Evolutionary conservation across 2,113 vertebrate species (phyloP), one percentile per base, ranked within the genome.

Genomic region (Eulemur macaco): DNA sequence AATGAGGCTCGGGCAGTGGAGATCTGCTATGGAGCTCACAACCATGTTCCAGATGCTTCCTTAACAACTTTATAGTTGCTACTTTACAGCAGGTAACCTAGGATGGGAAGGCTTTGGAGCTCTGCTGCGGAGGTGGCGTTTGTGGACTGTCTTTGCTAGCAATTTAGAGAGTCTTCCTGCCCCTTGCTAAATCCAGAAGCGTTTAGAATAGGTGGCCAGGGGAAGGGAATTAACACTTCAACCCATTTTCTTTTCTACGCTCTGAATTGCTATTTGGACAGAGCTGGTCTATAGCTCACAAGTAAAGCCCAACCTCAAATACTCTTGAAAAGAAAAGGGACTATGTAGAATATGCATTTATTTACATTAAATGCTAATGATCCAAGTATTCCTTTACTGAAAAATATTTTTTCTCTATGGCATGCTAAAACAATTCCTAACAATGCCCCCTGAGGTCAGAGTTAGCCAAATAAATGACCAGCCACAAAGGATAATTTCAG

Each of bases 241-340:
- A n/a, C 29, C 18, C 15, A 54, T 71, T 93, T 88, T 78, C 52
- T 71, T 93, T 45, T 71, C 71, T 71, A 71, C 12, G 18, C 23
- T 89, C 58, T 76, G 58, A 83, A 92, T 42, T 77, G 69, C 29
- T 89, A 6, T 45, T 92, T 88, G 39, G 91, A 52, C 20, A 63
- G 85, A 85, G 54, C 1, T 56, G 25, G 63, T 71, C 56, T 52
- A 20, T 1, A 85, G 54, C 29, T 86, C 17, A 47, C 10, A 27
- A 69, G 69, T 47, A 34, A 54, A 52, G 27, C 50, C 47, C n/a
- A 56, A 91, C 56, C 31, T 25, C 47, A 66, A 37, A 91, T 1
- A 74, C 13, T 58, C 47, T 50, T 23, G 20, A 18, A 60, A 82
- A 25, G 14, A 37, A 77, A 39, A 74, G 20, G 37, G 14, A n/a